Percentiles rank a stretch among this genome's conserved stretches.
phyloP scores from a whole-genome alignment of 2,113 vertebrate species.

The Sisor rabdophorus region DNA sequence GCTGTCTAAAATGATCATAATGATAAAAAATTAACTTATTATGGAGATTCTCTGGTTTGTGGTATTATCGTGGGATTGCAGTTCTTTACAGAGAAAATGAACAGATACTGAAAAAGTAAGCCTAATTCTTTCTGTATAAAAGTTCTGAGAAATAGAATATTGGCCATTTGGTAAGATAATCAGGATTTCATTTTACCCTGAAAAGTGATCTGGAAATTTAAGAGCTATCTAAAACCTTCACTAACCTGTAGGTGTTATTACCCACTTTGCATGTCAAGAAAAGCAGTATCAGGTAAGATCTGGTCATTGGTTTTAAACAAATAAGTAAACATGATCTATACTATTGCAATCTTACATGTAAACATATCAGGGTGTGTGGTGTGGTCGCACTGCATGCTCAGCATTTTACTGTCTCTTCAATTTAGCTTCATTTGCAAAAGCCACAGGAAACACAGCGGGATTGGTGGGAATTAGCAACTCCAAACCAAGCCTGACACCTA shows the following conservation, averaged over 20 bases:
- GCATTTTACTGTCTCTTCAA: not conserved
- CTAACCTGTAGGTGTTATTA: constrained; percentile 8
- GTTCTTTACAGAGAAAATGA: constrained; percentile 2
- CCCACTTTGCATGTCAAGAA: not conserved
- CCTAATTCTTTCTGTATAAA: not conserved
- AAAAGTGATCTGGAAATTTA: constrained; percentile 1
- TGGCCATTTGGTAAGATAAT: not conserved
- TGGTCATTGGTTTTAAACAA: not conserved
- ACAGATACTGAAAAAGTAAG: not conserved
- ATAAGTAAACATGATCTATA: constrained; percentile 11
- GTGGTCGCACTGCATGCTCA: not conserved
- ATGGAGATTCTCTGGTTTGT: constrained; percentile 11
- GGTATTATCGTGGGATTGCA: constrained; percentile 8
- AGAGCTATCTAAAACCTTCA: not conserved
- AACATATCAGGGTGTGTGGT: constrained; percentile 7
- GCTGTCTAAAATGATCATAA: constrained; percentile 53
- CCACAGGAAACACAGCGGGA: not conserved
- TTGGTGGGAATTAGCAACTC: not conserved
- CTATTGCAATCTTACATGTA: not conserved
- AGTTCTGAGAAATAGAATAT: not conserved
- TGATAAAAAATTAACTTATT: constrained; percentile 34
- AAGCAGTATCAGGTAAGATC: not conserved
- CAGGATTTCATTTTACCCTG: not conserved
- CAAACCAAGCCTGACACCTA: constrained; percentile 3
- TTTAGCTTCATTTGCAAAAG: not conserved